Evolutionary conservation across 2,113 vertebrate genomes (phyloP), one percentile per base, ranked within the genome.

Genomic region (Bufo gargarizans): DNA sequence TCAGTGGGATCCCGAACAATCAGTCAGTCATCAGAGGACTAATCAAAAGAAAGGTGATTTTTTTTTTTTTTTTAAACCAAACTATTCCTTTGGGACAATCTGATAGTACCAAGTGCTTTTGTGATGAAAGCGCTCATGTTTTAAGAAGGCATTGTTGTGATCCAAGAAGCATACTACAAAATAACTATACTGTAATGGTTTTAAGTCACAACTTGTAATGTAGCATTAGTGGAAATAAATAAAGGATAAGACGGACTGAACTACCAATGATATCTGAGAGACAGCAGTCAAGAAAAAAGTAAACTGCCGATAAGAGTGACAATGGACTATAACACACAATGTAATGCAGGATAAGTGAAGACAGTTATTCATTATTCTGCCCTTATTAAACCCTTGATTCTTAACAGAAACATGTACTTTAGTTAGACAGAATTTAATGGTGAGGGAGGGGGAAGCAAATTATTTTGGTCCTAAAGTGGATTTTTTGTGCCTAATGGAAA

Each of bases 401-500:
- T 78, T 22, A 53, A 78, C 49, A 55, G 77, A 78, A 78, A 22
- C 11, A 14, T 13, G 43, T 19, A 78, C 33, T 77, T 77, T 78
- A 55, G 43, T 76, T 76, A 47, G 20, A 78, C 3, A 55, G 50
- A 78, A 55, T 22, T 76, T 84, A 55, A 63, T 83, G 50, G 45
- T 67, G 17, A 59, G 53, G 22, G 22, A 71, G 59, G 83, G 83
- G 83, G 71, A 74, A 50, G 50, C 82, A 74, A 56, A 19, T 55
- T 77, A 85, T 85, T 76, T 85, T 45, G 20, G 33, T 47, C 33
- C 11, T 76, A 59, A 58, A 72, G 69, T 58, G 53, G 16, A 76
- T 76, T 85, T 76, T 85, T 74, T 14, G 4, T 14, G 69, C 47
- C 14, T 56, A 76, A 19, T 61, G 6, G 55, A 77, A 77, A 85